Conservation (phyloP, 92 coral and sea anemone genomes). For the Porites rus region DNA sequence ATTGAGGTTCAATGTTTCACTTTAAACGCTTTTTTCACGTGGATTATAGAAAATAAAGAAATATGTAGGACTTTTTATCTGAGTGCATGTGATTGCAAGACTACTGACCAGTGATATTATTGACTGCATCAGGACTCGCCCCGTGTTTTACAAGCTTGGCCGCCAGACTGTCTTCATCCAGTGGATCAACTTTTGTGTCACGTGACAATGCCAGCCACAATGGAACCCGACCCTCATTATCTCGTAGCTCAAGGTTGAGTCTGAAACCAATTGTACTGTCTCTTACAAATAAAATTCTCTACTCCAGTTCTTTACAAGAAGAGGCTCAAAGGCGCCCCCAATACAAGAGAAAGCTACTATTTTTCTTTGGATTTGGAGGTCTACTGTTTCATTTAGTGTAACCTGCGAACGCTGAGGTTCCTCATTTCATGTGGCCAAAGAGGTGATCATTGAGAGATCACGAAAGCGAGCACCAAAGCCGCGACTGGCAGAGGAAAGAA, state of each 20-base stretch:
- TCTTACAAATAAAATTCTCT: not conserved
- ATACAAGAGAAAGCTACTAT: too few relatives aligned
- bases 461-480: too few relatives aligned
- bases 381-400: too few relatives aligned
- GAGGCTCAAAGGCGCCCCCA: too few relatives aligned
- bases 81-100: not conserved
- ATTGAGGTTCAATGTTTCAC: too few relatives aligned
- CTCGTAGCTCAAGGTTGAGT: slow-evolving; percentile 87
- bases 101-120: slow-evolving; percentile 74
- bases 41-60: not conserved
- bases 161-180: slow-evolving; percentile 93
- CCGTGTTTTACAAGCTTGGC: slow-evolving; percentile 92
- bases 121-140: slow-evolving; percentile 88
- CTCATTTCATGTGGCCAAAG: too few relatives aligned
- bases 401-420: too few relatives aligned
- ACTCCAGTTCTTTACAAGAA: not conserved
- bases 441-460: too few relatives aligned
- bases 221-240: slow-evolving; percentile 81
- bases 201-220: slow-evolving; percentile 89
- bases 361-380: too few relatives aligned
- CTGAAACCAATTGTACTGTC: slow-evolving; percentile 46
- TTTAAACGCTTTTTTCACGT: too few relatives aligned
- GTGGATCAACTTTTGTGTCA: slow-evolving; percentile 74
- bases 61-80: not conserved
- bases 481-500: too few relatives aligned